Evolutionary conservation across 2,113 vertebrate genomes (phyloP), one percentile per base, ranked within the genome.

Genomic region (Psephotus haematonotus): DNA sequence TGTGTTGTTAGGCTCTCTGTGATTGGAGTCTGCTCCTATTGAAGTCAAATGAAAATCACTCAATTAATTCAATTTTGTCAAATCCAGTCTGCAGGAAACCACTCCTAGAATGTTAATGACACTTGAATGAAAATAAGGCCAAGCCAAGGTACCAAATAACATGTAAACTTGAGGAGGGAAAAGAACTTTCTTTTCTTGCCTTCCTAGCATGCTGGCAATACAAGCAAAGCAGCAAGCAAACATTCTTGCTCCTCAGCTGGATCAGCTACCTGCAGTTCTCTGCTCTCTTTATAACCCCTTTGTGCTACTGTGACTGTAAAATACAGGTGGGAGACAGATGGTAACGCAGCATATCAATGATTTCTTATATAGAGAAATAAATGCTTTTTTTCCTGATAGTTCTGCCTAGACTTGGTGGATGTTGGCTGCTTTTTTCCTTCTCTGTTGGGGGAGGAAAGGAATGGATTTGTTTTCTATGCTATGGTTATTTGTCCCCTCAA

Each of bases 1-100:
- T 75, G 39, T 55, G 46, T 6, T 86, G 25, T 86, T 75, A 29
- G 76, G 29, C 13, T 62, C 31, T 62, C 53, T 24, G n/a, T 49
- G 70, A 49, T 49, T 79, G 88, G 41, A 88, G 85, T 82, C 93
- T 87, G 59, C 49, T 94, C 23, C 53, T 91, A 39, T 10, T 92
- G 82, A 72, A 86, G 64, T 88, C 77, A 92, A 84, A 86, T 74
- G 39, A 65, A 96, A 96, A 95, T 75, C 76, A 55, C 44, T 88
- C 93, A 96, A 96, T 96, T 94, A 96, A 88, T 92, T 89, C 86
- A 90, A 95, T 95, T 93, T 92, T 96, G 92, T 95, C 95, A 95
- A 86, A 79, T 76, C 62, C 79, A 62, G 80, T 68, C 90, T 95
- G 31, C 57, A 95, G 74, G 47, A 78, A 93, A 88, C 22, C 74